These are phyloP conservation scores for Torymus auratus DNA, from an alignment of 2,888 invertebrate genomes.

Conservation along the genomic window DNA sequence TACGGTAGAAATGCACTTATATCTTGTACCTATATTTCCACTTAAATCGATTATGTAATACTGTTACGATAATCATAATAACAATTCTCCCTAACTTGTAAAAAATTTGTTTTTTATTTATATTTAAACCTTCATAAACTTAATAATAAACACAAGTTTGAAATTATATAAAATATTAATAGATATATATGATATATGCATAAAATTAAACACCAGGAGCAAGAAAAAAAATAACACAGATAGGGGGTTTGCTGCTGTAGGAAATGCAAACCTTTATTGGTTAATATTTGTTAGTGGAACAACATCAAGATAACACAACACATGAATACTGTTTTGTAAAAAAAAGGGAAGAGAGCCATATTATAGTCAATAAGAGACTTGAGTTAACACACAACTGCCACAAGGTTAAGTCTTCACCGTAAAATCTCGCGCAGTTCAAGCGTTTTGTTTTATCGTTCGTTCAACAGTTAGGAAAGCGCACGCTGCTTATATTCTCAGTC, in stretches of 20 bases:
- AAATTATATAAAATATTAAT: too few relatives aligned
- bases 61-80: too few relatives aligned
- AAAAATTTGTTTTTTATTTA: too few relatives aligned
- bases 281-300: constrained; percentile 58
- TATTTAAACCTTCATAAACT: too few relatives aligned
- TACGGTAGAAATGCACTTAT: too few relatives aligned
- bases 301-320: constrained; percentile 46
- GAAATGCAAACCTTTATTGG: constrained; percentile 51
- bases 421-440: too few relatives aligned
- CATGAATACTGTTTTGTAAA: neutral
- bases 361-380: neutral
- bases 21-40: too few relatives aligned
- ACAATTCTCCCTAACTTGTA: too few relatives aligned
- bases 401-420: constrained; percentile 1
- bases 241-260: constrained; percentile 1
- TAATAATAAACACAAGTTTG: too few relatives aligned
- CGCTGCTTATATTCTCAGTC: constrained; percentile 16
- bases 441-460: constrained; percentile 4
- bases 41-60: too few relatives aligned
- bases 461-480: constrained; percentile 25
- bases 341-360: too few relatives aligned
- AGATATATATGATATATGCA: too few relatives aligned
- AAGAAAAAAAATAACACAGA: constrained; percentile 2
- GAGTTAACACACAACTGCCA: neutral
- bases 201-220: neutral